phyloP scores from a whole-genome alignment of 2,888 invertebrate genomes.

The Minunthozetes semirufus region DNA sequence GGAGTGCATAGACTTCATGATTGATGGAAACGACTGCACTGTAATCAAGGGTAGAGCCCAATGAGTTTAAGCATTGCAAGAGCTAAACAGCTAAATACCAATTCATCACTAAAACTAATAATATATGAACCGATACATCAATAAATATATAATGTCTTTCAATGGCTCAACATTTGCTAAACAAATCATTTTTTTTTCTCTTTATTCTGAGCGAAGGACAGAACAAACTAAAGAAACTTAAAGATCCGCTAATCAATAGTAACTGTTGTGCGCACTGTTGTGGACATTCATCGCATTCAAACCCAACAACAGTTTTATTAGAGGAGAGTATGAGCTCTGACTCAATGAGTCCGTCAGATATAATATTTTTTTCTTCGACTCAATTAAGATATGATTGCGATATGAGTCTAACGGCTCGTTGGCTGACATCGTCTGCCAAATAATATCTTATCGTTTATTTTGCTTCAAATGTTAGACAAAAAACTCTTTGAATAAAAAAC shows the following conservation, averaged over 20 bases:
- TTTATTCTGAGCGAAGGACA: neutral
- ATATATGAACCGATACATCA: slow-evolving; percentile 9
- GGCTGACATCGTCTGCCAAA: no score
- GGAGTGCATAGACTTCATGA: neutral
- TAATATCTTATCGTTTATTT: no score
- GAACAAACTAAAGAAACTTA: neutral
- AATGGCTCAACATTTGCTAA: neutral
- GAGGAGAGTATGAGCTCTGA: neutral
- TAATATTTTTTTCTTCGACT: neutral
- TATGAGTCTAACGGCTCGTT: neutral
- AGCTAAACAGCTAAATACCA: neutral
- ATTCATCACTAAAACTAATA: neutral
- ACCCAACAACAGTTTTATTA: neutral
- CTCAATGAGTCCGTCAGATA: neutral
- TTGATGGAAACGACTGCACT: neutral
- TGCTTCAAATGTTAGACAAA: neutral
- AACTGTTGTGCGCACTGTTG: neutral
- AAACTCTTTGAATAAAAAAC: neutral
- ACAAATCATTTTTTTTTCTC: neutral
- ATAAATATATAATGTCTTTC: neutral
- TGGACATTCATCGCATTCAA: neutral
- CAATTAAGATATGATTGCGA: slow-evolving; percentile 2
- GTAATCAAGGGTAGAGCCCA: neutral
- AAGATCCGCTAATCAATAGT: neutral
- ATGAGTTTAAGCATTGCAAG: neutral